Conservation (phyloP, 1,140 invertebrate species). For the Eumeta japonica region DNA sequence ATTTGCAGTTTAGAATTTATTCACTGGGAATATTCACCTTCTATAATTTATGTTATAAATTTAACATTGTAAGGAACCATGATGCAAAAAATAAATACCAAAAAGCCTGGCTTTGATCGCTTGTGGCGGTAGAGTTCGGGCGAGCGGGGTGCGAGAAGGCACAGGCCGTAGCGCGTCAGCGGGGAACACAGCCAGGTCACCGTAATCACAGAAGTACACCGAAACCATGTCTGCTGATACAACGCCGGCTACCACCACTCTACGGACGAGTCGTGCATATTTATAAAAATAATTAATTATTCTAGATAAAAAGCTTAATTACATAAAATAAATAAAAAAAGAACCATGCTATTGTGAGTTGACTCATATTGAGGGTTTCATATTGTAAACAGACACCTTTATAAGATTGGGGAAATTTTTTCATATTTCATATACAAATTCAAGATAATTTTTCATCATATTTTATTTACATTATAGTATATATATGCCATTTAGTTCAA, state of each 20-base stretch:
- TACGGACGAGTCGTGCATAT: constrained; percentile 15
- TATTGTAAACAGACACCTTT: no score
- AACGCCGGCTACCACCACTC: constrained; percentile 36
- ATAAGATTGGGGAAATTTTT: no score
- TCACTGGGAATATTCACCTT: no score
- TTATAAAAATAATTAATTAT: constrained; percentile 6
- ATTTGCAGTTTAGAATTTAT: no score
- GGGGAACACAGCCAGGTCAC: constrained; percentile 40
- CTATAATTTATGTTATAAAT: no score
- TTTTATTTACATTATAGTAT: no score
- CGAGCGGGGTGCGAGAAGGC: constrained; percentile 29
- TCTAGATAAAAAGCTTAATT: not conserved
- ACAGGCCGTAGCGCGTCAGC: constrained; percentile 27
- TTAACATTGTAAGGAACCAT: not conserved
- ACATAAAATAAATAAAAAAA: not conserved
- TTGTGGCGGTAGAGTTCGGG: constrained; percentile 42
- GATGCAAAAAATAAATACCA: constrained; percentile 18
- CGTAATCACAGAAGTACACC: constrained; percentile 52
- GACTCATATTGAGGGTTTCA: not conserved
- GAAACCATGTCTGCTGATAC: constrained; percentile 42
- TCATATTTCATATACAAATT: no score
- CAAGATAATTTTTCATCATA: no score
- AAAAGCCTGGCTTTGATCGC: constrained; percentile 49
- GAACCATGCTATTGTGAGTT: not conserved
- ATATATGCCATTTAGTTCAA: no score